Evolutionary conservation across 1,140 invertebrate genomes (phyloP), one percentile per base, ranked within the genome.

Genomic region (Pogonognathellus flavescens): DNA sequence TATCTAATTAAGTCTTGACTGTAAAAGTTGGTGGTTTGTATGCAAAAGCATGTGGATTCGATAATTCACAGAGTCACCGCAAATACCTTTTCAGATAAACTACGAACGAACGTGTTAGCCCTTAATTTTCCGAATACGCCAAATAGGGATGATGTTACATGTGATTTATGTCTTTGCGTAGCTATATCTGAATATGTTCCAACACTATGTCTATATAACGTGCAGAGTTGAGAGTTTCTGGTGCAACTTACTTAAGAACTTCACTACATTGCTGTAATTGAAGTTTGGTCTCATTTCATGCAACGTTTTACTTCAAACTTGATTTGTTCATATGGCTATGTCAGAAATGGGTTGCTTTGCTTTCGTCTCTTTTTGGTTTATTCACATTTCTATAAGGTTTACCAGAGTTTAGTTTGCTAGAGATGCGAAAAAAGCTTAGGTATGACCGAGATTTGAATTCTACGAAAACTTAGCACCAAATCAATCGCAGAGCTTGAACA

Each of bases 51-150:
- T 41, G 31, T 41, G 31, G 31, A 41, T 41, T 41, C 31, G 31
- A 41, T 41, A 41, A 41, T 41, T 41, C 31, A 41, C 31, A 41
- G 1, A 41, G 31, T 41, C 31, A 41, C 31, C 31, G 31, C 31
- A 41, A 41, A 41, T 41, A 41, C 31, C 31, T 41, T 41, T 41
- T 41, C 31, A 41, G 31, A 41, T 41, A 41, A 41, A 41, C 31
- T 41, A 41, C 31, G 6, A 13, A n/a, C n/a, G 31, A n/a, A 76
- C 70, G 70, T 76, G 70, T 76, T 76, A 31, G 16, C 49, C 41
- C 70, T 76, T 76, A 76, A 76, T 76, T 76, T 76, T 31, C 70
- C 41, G 70, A 76, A 76, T 50, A 76, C 49, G 31, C 70, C 70
- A 76, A 76, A 76, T 76, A 76, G 1, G 70, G 70, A 76, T 76